Percentiles rank a stretch among this genome's conserved stretches.
Evolutionary conservation across 2,113 vertebrate genomes (phyloP).

Genomic region (Sapayoa aenigma): DNA sequence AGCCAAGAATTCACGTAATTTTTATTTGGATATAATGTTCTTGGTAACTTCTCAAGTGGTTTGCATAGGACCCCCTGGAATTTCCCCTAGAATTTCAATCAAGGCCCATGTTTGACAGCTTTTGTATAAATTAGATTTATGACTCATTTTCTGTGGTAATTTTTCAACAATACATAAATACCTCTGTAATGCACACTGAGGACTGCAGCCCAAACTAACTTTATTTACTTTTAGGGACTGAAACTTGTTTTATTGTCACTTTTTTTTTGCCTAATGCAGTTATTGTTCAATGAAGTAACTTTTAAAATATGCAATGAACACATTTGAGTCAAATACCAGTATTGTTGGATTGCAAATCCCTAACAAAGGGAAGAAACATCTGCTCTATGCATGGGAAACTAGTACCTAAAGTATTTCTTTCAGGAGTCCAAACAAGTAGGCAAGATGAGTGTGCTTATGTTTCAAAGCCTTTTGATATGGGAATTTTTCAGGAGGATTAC

Average conservation of each 20-base stretch:
- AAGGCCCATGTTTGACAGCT: background rate
- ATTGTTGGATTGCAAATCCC: conserved; percentile 3
- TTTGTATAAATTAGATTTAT: background rate
- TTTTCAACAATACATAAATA: background rate
- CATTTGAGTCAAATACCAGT: conserved; percentile 10
- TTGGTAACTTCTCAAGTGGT: background rate
- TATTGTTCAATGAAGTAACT: conserved; percentile 13
- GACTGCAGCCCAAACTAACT: background rate
- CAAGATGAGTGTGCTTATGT: background rate
- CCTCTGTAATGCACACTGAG: background rate
- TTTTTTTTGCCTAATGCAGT: conserved; percentile 14
- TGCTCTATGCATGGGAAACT: background rate
- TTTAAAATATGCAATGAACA: conserved; percentile 28
- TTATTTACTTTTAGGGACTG: background rate
- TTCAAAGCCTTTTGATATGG: rapidly evolving
- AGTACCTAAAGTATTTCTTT: background rate
- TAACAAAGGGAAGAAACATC: conserved; percentile 8
- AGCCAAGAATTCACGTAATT: background rate
- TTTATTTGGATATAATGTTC: background rate
- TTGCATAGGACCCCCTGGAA: background rate
- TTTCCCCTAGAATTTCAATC: background rate
- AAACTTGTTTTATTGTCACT: background rate
- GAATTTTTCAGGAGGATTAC: background rate
- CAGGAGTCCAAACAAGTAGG: background rate
- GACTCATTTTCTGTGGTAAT: background rate